Evolutionary conservation across 2,797 vertebrate genomes (phyloP).

Genomic region (Salarias fasciatus): DNA sequence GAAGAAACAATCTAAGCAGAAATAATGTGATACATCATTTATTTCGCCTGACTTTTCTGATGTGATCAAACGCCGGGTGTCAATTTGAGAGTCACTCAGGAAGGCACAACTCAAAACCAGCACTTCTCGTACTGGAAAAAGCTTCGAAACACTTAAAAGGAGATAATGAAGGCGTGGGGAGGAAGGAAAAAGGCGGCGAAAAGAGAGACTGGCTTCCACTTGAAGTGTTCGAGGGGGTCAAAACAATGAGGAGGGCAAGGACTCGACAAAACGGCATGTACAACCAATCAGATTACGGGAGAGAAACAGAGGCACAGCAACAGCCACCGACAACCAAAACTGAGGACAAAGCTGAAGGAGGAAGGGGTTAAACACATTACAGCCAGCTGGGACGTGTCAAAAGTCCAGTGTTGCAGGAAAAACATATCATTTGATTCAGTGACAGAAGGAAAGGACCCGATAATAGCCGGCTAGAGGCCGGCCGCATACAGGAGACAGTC

Average conservation of each 20-base stretch:
- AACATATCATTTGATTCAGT: conserved; percentile 47
- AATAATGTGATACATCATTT: conserved; percentile 48
- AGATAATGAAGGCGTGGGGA: conserved; percentile 22
- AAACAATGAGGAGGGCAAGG: conserved; percentile 8
- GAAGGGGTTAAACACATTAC: conserved; percentile 5
- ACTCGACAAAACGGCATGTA: conserved; percentile 1
- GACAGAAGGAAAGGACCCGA: conserved; percentile 40
- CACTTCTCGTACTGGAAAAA: conserved; percentile 16
- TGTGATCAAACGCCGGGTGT: conserved; percentile 37
- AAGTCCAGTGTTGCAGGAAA: conserved; percentile 19
- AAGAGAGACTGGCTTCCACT: conserved; percentile 19
- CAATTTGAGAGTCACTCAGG: conserved; percentile 43
- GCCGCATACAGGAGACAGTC: conserved; percentile 11
- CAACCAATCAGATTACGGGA: conserved; percentile 15
- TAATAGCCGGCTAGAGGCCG: conserved; percentile 48
- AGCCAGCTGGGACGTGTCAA: conserved; percentile 20
- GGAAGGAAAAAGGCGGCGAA: neutral
- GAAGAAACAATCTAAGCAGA: conserved; percentile 20
- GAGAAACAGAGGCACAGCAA: conserved; percentile 9
- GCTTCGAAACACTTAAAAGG: neutral
- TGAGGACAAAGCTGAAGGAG: conserved; percentile 23
- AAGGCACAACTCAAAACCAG: conserved; percentile 33
- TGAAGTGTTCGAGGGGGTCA: conserved; percentile 15
- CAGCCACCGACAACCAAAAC: conserved; percentile 8
- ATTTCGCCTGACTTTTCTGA: conserved; percentile 58